Percentiles rank a stretch among this genome's conserved stretches.
These are phyloP conservation scores for Gila orcuttii DNA, from an alignment of 2,113 vertebrate genomes.

Conservation along the genomic window DNA sequence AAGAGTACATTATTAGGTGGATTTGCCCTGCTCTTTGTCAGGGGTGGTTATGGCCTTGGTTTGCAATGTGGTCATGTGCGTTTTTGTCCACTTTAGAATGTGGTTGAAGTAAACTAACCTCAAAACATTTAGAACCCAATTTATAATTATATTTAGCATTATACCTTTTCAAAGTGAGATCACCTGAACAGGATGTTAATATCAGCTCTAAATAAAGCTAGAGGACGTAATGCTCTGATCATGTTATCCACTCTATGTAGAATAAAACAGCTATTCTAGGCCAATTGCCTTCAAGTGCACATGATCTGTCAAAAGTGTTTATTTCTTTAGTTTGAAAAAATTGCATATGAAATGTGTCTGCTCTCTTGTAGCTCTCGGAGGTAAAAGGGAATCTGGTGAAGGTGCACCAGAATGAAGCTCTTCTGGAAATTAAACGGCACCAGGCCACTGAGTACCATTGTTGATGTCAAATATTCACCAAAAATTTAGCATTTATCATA, in stretches of 20 bases:
- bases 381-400: constrained; percentile 49
- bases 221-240: background rate
- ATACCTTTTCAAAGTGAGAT: background rate
- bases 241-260: background rate
- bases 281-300: background rate
- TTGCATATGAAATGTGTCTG: background rate
- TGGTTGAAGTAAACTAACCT: background rate
- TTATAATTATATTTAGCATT: background rate
- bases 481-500: background rate
- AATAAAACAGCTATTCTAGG: background rate
- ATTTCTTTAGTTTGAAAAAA: background rate
- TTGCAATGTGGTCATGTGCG: background rate
- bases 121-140: background rate
- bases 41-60: background rate
- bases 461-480: background rate
- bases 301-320: background rate
- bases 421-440: constrained; percentile 56
- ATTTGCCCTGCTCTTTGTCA: too few species aligned
- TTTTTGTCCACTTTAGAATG: background rate
- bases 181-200: background rate
- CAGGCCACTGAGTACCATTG: constrained; percentile 53
- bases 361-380: constrained; percentile 55
- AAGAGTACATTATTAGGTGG: background rate
- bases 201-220: background rate
- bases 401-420: constrained; percentile 59